These are phyloP conservation scores for Schizotus pectinicornis DNA, from an alignment of 2,888 invertebrate species.

Conservation along the genomic window DNA sequence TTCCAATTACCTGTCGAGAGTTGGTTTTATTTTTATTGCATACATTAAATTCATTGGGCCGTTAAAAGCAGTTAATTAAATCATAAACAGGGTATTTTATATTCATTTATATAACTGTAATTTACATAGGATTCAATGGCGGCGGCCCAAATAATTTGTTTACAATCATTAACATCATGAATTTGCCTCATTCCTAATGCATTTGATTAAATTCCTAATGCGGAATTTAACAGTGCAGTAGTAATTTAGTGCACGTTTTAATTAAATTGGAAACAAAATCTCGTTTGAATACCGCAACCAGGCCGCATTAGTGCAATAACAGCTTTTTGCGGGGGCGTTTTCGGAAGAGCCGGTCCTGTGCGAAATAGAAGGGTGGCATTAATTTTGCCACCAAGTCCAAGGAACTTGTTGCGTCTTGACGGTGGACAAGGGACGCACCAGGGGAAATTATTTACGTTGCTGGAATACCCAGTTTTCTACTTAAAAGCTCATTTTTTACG, in stretches of 20 bases:
- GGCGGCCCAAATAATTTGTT: constrained; percentile 11
- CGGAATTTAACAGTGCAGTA: constrained; percentile 9
- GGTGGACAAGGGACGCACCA: no score
- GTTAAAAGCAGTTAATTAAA: constrained; percentile 28
- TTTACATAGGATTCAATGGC: constrained; percentile 10
- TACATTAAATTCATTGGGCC: constrained; percentile 17
- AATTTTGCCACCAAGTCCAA: no score
- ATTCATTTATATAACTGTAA: constrained; percentile 21
- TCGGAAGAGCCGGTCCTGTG: no score
- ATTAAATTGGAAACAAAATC: constrained; percentile 18
- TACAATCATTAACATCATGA: constrained; percentile 15
- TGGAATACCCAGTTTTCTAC: constrained; percentile 9
- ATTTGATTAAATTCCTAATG: constrained; percentile 18
- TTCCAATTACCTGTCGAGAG: background rate
- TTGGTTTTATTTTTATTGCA: constrained; percentile 22
- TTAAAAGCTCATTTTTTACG: constrained; percentile 4
- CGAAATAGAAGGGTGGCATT: no score
- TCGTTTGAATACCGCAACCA: background rate
- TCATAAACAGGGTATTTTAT: constrained; percentile 24
- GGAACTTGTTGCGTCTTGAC: no score
- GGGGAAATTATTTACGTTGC: constrained; percentile 8
- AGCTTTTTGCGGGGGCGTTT: no score
- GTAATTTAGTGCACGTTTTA: constrained; percentile 7
- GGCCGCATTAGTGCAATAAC: no score
- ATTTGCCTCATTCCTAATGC: constrained; percentile 9